A percentile compares a stretch with the other conserved stretches of the same genome.
phyloP scores from a whole-genome alignment of 2,113 vertebrate species.

The Albula goreensis region DNA sequence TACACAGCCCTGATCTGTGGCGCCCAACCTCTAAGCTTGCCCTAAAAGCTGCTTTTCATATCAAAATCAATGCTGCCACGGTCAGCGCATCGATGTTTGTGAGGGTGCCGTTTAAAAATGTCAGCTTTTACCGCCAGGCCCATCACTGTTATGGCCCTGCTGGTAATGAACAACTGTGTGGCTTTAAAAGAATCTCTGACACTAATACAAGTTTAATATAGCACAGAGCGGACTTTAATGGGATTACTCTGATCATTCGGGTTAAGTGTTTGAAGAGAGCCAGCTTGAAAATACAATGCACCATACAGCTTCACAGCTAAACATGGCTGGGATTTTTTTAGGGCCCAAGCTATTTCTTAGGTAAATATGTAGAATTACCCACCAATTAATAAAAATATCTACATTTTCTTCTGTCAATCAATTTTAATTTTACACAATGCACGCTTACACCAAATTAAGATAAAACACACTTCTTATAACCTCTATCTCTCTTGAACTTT shows the following conservation, averaged over 20 bases:
- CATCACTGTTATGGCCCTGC: not conserved
- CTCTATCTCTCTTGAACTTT: no score
- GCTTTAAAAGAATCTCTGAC: slow-evolving; percentile 4
- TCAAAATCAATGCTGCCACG: not conserved
- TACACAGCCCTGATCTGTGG: not conserved
- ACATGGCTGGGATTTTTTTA: not conserved
- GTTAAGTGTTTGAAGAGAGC: not conserved
- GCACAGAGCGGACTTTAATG: not conserved
- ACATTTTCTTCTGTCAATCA: no score
- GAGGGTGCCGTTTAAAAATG: slow-evolving; percentile 1
- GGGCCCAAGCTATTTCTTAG: no score
- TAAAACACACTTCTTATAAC: no score
- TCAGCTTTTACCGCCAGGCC: not conserved
- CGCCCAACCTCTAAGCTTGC: not conserved
- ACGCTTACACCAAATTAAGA: no score
- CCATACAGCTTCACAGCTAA: not conserved
- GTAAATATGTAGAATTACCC: no score
- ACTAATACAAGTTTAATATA: slow-evolving; percentile 3
- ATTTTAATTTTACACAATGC: no score
- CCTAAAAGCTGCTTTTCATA: not conserved
- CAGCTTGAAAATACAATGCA: not conserved
- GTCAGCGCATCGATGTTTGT: not conserved
- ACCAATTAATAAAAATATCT: no score
- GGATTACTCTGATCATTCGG: not conserved
- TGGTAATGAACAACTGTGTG: not conserved